Percentiles rank a stretch among this genome's conserved stretches.
Evolutionary conservation across 2,888 invertebrate species (phyloP).

Genomic region (Synergus umbraculus): DNA sequence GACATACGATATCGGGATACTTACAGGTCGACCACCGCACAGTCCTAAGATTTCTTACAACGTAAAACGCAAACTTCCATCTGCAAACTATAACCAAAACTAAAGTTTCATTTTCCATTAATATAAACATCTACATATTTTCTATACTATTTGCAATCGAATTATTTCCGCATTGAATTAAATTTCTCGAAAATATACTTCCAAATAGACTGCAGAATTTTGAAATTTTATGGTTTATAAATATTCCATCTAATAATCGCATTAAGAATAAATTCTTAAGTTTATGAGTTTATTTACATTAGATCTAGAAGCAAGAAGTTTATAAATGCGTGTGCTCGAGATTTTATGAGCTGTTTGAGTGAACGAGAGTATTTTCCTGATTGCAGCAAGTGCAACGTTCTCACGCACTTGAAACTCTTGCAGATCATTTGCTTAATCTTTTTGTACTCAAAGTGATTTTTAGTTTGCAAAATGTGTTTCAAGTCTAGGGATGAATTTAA

Average conservation of each 20-base stretch:
- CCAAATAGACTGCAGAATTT: neutral
- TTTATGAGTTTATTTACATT: neutral
- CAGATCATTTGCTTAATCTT: neutral
- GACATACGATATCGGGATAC: conserved; percentile 55
- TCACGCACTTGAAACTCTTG: neutral
- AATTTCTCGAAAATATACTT: neutral
- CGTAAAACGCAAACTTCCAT: neutral
- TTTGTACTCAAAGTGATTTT: neutral
- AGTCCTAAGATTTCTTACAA: conserved; percentile 56
- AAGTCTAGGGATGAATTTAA: neutral
- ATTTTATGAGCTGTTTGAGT: conserved; percentile 13
- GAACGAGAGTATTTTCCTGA: neutral
- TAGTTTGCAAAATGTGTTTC: neutral
- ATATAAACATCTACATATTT: neutral
- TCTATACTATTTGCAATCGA: neutral
- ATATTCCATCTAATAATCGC: neutral
- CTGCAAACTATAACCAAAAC: neutral
- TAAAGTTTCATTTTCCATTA: neutral
- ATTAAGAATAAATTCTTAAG: neutral
- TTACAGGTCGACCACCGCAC: conserved; percentile 52
- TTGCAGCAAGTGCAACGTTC: neutral
- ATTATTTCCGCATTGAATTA: neutral
- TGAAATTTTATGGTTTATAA: neutral
- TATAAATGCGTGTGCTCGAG: neutral
- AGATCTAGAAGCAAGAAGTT: neutral